Conservation (phyloP, 2,797 vertebrate genomes). For the Anguilla megastoma region DNA sequence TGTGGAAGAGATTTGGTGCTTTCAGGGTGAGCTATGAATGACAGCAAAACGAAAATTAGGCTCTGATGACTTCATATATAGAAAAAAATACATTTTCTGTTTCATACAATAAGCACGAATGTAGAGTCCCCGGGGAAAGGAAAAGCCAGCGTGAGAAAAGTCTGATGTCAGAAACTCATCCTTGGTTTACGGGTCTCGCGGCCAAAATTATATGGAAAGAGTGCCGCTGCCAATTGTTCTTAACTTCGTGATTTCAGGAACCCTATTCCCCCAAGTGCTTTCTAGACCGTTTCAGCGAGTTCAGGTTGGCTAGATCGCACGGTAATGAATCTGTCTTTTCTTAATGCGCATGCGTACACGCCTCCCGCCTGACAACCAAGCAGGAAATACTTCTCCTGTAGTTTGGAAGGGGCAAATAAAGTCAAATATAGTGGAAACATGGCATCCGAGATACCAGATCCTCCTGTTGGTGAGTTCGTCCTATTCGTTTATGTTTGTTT, state of each 20-base stretch:
- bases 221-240: not conserved
- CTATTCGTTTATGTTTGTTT: not conserved
- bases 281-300: not conserved
- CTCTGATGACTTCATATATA: not conserved
- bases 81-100: too few species aligned
- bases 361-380: conserved; percentile 36
- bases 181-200: not conserved
- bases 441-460: conserved; percentile 18
- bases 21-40: not conserved
- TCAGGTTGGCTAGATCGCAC: not conserved
- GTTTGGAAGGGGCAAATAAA: conserved; percentile 20
- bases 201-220: not conserved
- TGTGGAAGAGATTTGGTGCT: not conserved
- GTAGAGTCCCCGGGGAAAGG: not conserved
- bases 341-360: not conserved
- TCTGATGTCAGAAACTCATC: not conserved
- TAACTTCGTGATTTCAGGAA: not conserved
- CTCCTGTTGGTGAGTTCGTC: conserved; percentile 19
- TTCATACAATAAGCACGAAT: too few species aligned
- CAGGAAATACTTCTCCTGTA: conserved; percentile 48
- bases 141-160: not conserved
- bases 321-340: not conserved
- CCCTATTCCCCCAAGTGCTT: not conserved
- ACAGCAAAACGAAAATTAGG: not conserved
- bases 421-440: not conserved